phyloP scores from a whole-genome alignment of 2,888 invertebrate species.

The Xestoiulus laeticollis region DNA sequence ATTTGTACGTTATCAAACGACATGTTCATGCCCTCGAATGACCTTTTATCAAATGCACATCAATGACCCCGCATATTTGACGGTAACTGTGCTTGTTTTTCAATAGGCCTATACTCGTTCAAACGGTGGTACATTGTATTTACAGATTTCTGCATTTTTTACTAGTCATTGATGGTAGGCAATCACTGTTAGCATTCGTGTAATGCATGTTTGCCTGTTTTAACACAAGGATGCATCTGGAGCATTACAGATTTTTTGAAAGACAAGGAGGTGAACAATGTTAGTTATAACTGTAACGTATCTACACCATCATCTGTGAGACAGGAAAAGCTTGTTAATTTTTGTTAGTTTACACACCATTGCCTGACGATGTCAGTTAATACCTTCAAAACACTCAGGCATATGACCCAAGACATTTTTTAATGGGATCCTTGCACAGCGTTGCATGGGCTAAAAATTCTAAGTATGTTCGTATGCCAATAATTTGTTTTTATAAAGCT shows the following conservation, averaged over 20 bases:
- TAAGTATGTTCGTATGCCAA: not conserved
- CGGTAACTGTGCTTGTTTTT: not conserved
- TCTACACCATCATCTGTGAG: too few species aligned
- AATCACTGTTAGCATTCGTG: not conserved
- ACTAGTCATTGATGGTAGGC: not conserved
- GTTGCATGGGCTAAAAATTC: not conserved
- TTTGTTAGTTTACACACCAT: not conserved
- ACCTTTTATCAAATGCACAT: not conserved
- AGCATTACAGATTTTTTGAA: too few species aligned
- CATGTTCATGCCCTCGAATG: not conserved
- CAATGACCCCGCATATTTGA: not conserved
- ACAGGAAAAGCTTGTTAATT: not conserved
- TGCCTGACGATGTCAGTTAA: not conserved
- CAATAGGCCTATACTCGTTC: too few species aligned
- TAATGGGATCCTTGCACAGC: not conserved
- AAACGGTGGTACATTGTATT: too few species aligned
- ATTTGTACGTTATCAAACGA: not conserved
- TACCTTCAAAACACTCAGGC: not conserved
- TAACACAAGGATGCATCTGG: too few species aligned
- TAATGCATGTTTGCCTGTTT: not conserved
- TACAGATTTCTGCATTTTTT: too few species aligned
- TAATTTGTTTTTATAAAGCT: slow-evolving; percentile 10
- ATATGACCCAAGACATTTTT: not conserved
- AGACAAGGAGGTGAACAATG: too few species aligned
- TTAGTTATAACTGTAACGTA: too few species aligned